Evolutionary conservation across 2,113 vertebrate genomes (phyloP).

Genomic region (Ceuthmochares aereus): DNA sequence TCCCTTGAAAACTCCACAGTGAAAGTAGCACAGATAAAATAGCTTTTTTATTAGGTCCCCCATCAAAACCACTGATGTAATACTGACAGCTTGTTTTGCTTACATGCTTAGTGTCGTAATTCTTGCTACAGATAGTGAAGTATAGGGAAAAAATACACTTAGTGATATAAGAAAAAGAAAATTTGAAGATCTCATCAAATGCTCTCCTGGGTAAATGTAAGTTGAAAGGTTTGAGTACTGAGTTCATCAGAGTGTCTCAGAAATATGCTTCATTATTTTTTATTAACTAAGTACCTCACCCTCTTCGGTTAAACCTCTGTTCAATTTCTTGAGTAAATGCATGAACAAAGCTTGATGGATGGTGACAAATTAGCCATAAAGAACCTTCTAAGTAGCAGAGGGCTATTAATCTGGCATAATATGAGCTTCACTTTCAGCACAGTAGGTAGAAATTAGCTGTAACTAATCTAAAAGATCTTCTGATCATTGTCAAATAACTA

Average conservation of each 20-base stretch:
- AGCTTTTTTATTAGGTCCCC: background rate
- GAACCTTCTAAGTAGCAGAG: background rate
- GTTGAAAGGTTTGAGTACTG: background rate
- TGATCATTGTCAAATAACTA: background rate
- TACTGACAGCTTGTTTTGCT: background rate
- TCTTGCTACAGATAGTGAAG: background rate
- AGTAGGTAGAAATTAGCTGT: background rate
- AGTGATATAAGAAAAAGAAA: background rate
- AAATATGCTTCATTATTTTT: background rate
- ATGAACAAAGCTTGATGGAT: background rate
- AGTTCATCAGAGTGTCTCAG: background rate
- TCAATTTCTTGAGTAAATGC: background rate
- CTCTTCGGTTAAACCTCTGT: background rate
- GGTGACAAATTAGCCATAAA: background rate
- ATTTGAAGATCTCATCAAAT: background rate
- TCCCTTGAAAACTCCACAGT: background rate
- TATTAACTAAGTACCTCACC: background rate
- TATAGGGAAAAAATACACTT: background rate
- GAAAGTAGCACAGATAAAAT: background rate
- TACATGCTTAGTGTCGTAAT: background rate
- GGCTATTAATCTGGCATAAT: background rate
- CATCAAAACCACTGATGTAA: background rate
- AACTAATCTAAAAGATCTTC: background rate
- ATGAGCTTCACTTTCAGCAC: background rate
- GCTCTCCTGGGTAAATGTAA: background rate